Base-by-base conservation (phyloP, 2,113 vertebrate species). In the Laterallus jamaicensis region DNA sequence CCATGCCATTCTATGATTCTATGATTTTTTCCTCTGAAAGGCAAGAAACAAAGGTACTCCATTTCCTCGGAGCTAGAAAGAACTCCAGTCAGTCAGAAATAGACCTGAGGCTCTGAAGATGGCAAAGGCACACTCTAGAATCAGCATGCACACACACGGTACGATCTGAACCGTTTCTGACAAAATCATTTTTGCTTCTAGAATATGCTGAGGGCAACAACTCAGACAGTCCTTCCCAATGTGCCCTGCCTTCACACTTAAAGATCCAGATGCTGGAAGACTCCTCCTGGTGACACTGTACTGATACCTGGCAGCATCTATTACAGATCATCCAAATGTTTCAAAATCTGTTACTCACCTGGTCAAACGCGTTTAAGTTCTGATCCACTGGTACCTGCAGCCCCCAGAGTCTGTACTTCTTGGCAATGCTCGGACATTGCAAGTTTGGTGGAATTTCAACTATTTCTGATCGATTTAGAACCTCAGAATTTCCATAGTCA, bases 401-500 rank as follows among this genome's bases (percentile, higher is more conserved):
- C 83, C 97, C 98, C 98, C 98, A 98, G 40, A 98, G 98, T 58
- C 84, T 97, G 59, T 98, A 98, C 86, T 98, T 98, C 88, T 97
- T 97, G 49, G 98, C 98, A 93, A 97, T 81, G 59, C 96, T 81
- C 2, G 95, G 94, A 85, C 94, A 97, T 4, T 97, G 96, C 59
- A 98, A 91, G 17, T 97, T 89, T 25, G 86, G 67, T 75, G 98
- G 97, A 86, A 98, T 98, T 93, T 98, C 98, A 67, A 98, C 98
- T 76, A 98, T 96, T 85, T 97, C 97, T 56, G 97, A 97, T 73
- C 96, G 96, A 81, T 93, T 97, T 63, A 98, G 95, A 93, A 97
- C 85, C 95, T 98, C 98, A 32, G 94, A 95, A 96, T 99, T 99
- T 96, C 98, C 98, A 93, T 98, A 98, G 92, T 98, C 98, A 68